These are phyloP conservation scores for Sepioteuthis lessoniana DNA, from an alignment of 2,888 invertebrate genomes.

Conservation along the genomic window DNA sequence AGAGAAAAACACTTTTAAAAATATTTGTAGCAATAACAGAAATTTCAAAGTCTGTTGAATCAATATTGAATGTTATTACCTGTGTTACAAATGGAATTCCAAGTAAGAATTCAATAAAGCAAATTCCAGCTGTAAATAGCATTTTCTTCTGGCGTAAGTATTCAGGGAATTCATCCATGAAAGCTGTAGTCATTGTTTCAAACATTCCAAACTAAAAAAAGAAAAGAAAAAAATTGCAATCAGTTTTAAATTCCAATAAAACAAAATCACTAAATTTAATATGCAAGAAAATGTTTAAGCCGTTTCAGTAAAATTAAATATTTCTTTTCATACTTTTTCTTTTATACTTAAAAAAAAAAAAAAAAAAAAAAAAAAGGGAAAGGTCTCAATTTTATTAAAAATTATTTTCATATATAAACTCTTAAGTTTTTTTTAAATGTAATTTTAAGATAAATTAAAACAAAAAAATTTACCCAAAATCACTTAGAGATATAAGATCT, in stretches of 20 bases:
- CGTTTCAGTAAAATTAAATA: not conserved
- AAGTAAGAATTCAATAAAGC: conserved; percentile 79
- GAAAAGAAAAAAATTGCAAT: not conserved
- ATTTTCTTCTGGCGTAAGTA: conserved; percentile 78
- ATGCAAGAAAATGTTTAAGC: not conserved
- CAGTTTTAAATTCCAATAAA: not conserved
- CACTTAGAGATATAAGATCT: not conserved
- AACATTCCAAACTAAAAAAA: conserved; percentile 84
- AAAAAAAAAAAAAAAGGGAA: not conserved
- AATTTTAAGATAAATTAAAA: no score
- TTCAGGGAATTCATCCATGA: conserved; percentile 82
- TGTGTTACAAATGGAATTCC: conserved; percentile 84
- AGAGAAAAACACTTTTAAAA: no score
- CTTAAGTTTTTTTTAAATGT: no score
- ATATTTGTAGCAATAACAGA: no score
- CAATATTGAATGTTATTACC: conserved; percentile 76
- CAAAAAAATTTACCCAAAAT: not conserved
- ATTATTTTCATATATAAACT: no score
- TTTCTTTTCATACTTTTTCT: not conserved
- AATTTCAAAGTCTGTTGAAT: no score
- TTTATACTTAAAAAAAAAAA: no score
- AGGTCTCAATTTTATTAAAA: no score
- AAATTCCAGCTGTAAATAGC: conserved; percentile 79
- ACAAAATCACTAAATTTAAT: not conserved
- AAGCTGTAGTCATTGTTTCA: conserved; percentile 83